phyloP scores from a whole-genome alignment of 1,140 invertebrate genomes.

The Oreohelix idahoensis region DNA sequence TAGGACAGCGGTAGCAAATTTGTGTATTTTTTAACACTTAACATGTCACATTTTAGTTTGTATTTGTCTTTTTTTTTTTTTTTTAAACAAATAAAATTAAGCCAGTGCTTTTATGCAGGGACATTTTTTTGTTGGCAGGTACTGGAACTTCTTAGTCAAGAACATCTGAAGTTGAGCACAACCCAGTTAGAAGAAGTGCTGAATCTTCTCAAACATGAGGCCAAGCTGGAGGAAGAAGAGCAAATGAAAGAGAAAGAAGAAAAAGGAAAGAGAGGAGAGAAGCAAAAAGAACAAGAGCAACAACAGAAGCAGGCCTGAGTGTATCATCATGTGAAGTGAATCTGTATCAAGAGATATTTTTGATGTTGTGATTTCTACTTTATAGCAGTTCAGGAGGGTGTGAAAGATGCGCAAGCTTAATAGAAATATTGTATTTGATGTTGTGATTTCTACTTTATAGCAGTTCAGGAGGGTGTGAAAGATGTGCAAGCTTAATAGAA shows the following conservation, averaged over 20 bases:
- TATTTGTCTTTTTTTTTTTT: too few relatives aligned
- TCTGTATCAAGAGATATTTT: not conserved
- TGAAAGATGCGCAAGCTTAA: too few relatives aligned
- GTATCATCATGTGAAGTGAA: not conserved
- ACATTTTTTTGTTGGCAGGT: conserved; percentile 78
- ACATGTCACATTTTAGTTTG: too few relatives aligned
- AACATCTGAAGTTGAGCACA: conserved; percentile 88
- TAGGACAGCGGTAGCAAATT: too few relatives aligned
- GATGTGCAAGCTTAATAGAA: too few relatives aligned
- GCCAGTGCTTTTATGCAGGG: too few relatives aligned
- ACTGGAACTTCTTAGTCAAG: conserved; percentile 90
- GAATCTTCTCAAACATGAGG: conserved; percentile 89
- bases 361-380: not conserved
- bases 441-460: not conserved
- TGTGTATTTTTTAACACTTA: too few relatives aligned
- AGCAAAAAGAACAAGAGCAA: conserved; percentile 28
- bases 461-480: too few relatives aligned
- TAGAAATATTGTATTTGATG: not conserved
- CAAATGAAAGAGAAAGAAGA: conserved; percentile 74
- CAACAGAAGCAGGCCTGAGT: not conserved
- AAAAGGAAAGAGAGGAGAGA: conserved; percentile 53
- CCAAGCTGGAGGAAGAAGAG: conserved; percentile 88
- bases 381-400: too few relatives aligned
- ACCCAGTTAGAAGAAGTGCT: conserved; percentile 92
- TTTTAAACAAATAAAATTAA: too few relatives aligned